These are phyloP conservation scores for Melanotaenia boesemani DNA, from an alignment of 2,797 vertebrate species.

Conservation along the genomic window DNA sequence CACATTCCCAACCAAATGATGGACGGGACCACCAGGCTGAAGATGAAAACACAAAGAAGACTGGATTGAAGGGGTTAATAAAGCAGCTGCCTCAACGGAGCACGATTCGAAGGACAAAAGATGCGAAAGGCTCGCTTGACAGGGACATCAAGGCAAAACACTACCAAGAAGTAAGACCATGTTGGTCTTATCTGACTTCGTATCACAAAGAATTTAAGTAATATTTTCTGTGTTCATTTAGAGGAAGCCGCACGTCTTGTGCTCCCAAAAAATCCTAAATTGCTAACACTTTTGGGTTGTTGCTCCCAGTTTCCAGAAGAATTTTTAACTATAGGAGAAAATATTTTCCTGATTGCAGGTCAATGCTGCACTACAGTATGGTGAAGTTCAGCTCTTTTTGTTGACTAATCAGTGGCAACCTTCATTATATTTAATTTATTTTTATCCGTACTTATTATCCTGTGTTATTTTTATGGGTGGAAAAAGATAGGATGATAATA, in stretches of 20 bases:
- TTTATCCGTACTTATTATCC: too few species aligned
- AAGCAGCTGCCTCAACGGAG: constrained; percentile 67
- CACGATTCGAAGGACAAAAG: constrained; percentile 33
- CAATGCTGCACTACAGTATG: too few species aligned
- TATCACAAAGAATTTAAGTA: too few species aligned
- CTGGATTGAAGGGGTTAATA: constrained; percentile 75
- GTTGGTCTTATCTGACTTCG: neutral
- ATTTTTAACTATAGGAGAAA: too few species aligned
- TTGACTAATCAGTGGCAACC: too few species aligned
- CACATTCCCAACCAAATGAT: constrained; percentile 36
- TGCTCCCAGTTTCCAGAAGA: too few species aligned
- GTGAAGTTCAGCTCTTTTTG: neutral
- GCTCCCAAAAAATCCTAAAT: too few species aligned
- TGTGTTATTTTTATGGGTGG: too few species aligned
- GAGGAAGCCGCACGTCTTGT: too few species aligned
- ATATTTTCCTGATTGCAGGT: neutral
- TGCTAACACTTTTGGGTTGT: too few species aligned
- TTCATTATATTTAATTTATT: too few species aligned
- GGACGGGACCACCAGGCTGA: constrained; percentile 67
- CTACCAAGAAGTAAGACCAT: constrained; percentile 26
- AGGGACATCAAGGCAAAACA: constrained; percentile 32
- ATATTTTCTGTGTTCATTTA: neutral
- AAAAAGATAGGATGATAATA: too few species aligned
- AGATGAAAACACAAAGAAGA: constrained; percentile 81
- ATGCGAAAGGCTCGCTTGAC: constrained; percentile 47